Base-by-base conservation (phyloP, 1,140 invertebrate genomes). In the Carcinoscorpius rotundicauda region DNA sequence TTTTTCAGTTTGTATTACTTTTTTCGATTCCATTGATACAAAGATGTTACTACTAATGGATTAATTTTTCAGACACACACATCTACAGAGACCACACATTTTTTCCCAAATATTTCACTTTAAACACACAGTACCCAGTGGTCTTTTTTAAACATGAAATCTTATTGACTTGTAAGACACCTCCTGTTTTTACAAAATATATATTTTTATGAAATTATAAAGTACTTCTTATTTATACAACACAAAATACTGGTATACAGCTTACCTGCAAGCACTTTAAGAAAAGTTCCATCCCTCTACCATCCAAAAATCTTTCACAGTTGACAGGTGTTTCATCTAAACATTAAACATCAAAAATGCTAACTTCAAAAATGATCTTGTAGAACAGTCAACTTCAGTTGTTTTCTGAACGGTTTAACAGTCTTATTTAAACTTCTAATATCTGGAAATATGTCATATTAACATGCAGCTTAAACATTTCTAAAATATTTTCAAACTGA, bases 251-350 rank as follows among this genome's bases (percentile, higher is more conserved):
- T 51, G 60, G 58, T 5, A 64, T 63, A 49, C 48, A 56, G 51
- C 62, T 64, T 58, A 69, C 68, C 53, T 74, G 61, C 61, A 95
- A 82, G 79, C 93, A 97, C 64, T 82, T 81, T 1, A 92, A 78
- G 76, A 97, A 97, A 66, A 87, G 84, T 64, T 85, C 82, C 87
- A 97, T 92, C 63, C 93, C 94, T 58, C 84, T 80, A 63, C 84
- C 84, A 71, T 91, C 84, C 52, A 97, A 81, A 79, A 97, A 97
- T 73, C 87, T 82, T 75, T 86, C 81, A 81, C 93, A 97, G 81
- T 97, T 97, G 66, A 86, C 81, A 49, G 92, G 87, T 53, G 92
- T 96, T 81, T 97, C 93, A 78, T 97, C 94, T 59, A 69, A 29
- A 69, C 69, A 65, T 51, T 4, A 29, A 29, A 29, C 29, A 29